Evolutionary conservation across 2,888 invertebrate species (phyloP), one percentile per base, ranked within the genome.

Genomic region (Yponomeuta malinellus): DNA sequence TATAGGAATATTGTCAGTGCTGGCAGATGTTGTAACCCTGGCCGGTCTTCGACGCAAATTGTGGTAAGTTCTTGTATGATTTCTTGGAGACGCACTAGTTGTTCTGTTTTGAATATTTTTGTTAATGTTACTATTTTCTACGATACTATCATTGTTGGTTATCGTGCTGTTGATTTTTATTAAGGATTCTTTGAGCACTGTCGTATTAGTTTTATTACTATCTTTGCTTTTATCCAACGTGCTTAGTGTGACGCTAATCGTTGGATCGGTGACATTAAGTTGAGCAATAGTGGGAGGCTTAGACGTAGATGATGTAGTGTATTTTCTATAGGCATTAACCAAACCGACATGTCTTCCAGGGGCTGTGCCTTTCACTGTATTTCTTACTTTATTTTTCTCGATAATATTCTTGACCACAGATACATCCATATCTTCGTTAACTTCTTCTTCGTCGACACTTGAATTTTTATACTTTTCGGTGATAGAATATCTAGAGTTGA

Each of bases 371-470:
- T 93, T 93, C 0, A 91, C 88, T 10, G 91, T 90, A 74, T 92
- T 93, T 73, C 92, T 83, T 59, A 93, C 84, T 82, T 92, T 93
- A 79, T 93, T 93, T 76, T 92, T 93, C 75, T 93, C 93, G 73
- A 92, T 92, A 1, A 87, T 81, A 81, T 92, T 93, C 76, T 90
- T 93, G 0, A 93, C 91, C n/a, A 93, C 94, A 0, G 94, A 93
- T 0, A 94, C 93, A 75, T 94, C 94, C 87, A 94, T 92, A 64
- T 94, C 92, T 78, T 94, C 93, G 76, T 93, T 93, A 1, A 90
- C 78, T 85, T 93, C 93, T 67, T 94, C 93, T 79, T 94, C 93
- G 71, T 92, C 92, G 23, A 92, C 86, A 64, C 92, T 93, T 43
- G 83, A 85, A 71, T 89, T 90, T 76, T 83, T 90, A 78, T 90